Conservation (phyloP, 2,888 invertebrate genomes). For the Torymus auratus region DNA sequence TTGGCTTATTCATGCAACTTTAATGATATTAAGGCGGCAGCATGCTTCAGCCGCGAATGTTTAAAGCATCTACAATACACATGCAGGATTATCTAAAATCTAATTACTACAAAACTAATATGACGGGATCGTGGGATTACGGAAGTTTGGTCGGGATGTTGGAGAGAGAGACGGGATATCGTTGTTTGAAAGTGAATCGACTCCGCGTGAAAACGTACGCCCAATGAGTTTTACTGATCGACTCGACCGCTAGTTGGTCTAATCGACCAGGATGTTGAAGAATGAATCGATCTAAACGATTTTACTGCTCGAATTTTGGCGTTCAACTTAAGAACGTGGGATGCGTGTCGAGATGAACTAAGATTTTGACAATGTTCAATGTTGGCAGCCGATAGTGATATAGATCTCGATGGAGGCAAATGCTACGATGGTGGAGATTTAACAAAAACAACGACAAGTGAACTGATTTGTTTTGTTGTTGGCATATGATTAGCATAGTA, state of each 20-base stretch:
- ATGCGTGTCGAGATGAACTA: neutral
- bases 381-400: constrained; percentile 1
- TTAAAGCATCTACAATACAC: constrained; percentile 53
- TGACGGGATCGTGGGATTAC: constrained; percentile 52
- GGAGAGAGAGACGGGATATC: constrained; percentile 49
- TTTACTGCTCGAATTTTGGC: neutral
- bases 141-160: constrained; percentile 16
- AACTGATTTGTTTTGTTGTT: neutral
- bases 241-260: constrained; percentile 18
- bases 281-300: neutral
- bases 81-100: constrained; percentile 54
- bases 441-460: constrained; percentile 35
- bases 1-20: constrained; percentile 47
- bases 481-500: constrained; percentile 16
- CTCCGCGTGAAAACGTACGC: constrained; percentile 63
- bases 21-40: constrained; percentile 44
- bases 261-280: constrained; percentile 35
- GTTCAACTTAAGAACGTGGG: neutral
- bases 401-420: constrained; percentile 2
- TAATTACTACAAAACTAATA: constrained; percentile 54
- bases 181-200: constrained; percentile 68
- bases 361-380: neutral
- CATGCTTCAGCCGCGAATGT: constrained; percentile 53
- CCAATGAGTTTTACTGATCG: constrained; percentile 32
- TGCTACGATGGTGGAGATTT: constrained; percentile 12